Base-by-base conservation (phyloP, 2,113 vertebrate genomes). In the Hippotragus niger region DNA sequence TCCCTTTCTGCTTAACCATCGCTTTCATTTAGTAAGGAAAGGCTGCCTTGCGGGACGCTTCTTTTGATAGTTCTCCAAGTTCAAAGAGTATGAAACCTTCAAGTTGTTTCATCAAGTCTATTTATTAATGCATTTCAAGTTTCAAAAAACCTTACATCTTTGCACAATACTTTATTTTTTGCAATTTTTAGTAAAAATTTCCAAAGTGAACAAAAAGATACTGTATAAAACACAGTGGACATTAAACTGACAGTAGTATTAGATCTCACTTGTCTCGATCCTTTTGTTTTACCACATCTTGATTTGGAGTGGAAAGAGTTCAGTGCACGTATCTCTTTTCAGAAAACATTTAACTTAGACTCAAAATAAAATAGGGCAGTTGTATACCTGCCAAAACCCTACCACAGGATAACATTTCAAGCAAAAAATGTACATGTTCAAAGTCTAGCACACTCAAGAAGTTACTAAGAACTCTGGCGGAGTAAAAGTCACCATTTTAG, bases 111-210 rank as follows among this genome's bases (percentile, higher is more conserved):
- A 99, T 99, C 99, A 99, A 99, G 98, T 99, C 99, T 99, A 99
- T 99, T 99, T 99, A 99, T 99, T 99, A 99, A 99, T 99, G 99
- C 99, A 99, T 99, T 99, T 99, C 99, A 99, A 99, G 99, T 99
- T 99, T 99, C 98, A 99, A 99, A 99, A 99, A 99, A 99, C 99
- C 99, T 99, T 98, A 99, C 98, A 99, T 99, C 98, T 99, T 99
- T 99, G 99, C 99, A 99, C 99, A 99, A 99, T 99, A 99, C 98
- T 99, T 99, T 99, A 98, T 99, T 99, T 99, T 99, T 99, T 99
- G 99, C 98, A 99, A 99, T 99, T 99, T 99, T 99, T 99, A 99
- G 98, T 99, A 99, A 99, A 99, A 99, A 99, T 99, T 99, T 99
- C 98, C 98, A 99, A 99, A 99, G 98, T 99, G 99, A 99, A 99